Percentiles rank a stretch among this genome's conserved stretches.
phyloP scores from a whole-genome alignment of 1,140 invertebrate genomes.

The Frieseomelitta varia region DNA sequence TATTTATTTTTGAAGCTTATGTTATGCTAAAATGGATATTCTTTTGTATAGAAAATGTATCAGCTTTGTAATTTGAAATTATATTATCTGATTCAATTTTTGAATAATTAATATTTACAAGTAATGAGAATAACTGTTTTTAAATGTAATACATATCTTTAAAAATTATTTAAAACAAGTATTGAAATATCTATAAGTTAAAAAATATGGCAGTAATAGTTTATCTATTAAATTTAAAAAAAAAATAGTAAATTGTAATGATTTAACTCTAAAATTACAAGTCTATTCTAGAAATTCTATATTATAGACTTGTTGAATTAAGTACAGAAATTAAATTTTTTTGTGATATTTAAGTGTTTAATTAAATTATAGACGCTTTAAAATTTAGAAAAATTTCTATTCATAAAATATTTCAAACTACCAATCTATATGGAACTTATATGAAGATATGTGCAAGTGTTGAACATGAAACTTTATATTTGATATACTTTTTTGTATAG shows the following conservation, averaged over 20 bases:
- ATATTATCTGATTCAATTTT: background rate
- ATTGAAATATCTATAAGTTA: conserved; percentile 22
- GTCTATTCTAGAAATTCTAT: conserved; percentile 18
- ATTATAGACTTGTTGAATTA: conserved; percentile 3
- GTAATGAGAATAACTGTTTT: background rate
- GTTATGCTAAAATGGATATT: conserved; percentile 26
- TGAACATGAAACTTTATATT: conserved; percentile 5
- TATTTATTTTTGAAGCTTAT: background rate
- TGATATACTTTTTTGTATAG: background rate
- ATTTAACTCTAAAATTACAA: background rate
- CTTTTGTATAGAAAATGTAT: background rate
- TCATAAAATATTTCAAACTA: conserved; percentile 13
- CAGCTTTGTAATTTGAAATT: background rate
- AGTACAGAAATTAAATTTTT: conserved; percentile 8
- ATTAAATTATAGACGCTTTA: conserved; percentile 8
- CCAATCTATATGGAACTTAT: conserved; percentile 18
- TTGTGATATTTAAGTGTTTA: background rate
- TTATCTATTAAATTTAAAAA: conserved; percentile 22
- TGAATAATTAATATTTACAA: conserved; percentile 8
- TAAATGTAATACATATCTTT: conserved; percentile 1
- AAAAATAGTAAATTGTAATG: conserved; percentile 16
- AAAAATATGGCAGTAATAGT: conserved; percentile 54
- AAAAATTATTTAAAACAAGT: conserved; percentile 20
- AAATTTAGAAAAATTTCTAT: conserved; percentile 22
- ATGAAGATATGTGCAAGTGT: conserved; percentile 36